Base-by-base conservation (phyloP, 2,797 vertebrate genomes). In the Mallotus villosus region DNA sequence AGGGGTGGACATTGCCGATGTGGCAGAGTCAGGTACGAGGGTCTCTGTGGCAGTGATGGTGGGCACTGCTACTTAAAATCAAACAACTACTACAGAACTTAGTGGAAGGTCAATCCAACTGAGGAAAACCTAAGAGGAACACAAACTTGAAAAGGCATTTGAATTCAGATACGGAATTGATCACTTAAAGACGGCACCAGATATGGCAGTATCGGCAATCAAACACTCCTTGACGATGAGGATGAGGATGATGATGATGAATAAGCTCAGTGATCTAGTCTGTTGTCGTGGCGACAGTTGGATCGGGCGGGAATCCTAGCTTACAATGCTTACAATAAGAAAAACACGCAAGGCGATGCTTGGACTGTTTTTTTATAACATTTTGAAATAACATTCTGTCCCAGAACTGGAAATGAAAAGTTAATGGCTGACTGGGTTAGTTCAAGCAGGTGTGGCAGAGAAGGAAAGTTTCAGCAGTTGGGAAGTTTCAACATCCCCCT, bases 1-100 rank as follows among this genome's bases (percentile, higher is more conserved):
- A 98, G 97, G 97, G 95, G 97, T 99, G 96, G 95, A 98, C 96
- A 99, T 99, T 96, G 96, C 97, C 86, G 95, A 97, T 95, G 98
- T 99, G 94, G 98, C 98, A 94, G 97, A 98, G 96, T 99, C 97
- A 98, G 97, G 97, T 99, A 99, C 92, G 96, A 95, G 95, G 94
- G 94, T 95, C 69, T 73, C 92, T 94, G 91, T 91, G 88, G 95
- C 96, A 97, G 96, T 93, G 95, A 95, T 96, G 96, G 96, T 97
- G 96, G 96, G 95, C 93, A 92, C 96, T 96, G 95, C 94, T 94
- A 92, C 94, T 94, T 92, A 92, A 94, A 93, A 86, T 32, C 72
- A 83, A 81, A 83, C 79, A 55, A 82, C 57, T 60, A 70, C 73
- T 76, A 85, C 77, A 86, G 53, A 79, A 84, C 51, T 53, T 53